Evolutionary conservation across 2,888 invertebrate species (phyloP).

Genomic region (Thera obeliscata): DNA sequence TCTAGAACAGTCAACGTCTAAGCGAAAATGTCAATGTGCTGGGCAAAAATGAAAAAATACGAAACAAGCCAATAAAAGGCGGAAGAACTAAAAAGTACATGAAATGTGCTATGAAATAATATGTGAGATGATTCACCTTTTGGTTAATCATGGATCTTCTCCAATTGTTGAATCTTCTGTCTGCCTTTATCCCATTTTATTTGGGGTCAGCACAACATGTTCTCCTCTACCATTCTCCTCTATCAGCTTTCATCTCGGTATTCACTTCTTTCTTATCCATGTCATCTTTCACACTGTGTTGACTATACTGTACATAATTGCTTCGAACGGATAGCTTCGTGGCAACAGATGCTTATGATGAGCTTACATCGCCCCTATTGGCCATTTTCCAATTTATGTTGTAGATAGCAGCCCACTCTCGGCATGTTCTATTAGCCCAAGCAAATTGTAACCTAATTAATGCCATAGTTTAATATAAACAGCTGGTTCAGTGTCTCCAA

Average conservation of each 20-base stretch:
- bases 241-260: no score
- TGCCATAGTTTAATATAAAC: slow-evolving; percentile 15
- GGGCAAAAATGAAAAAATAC: neutral
- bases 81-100: no score
- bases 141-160: neutral
- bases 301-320: slow-evolving; percentile 19
- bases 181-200: no score
- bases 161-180: neutral
- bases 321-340: slow-evolving; percentile 12
- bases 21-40: neutral
- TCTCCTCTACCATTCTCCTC: no score
- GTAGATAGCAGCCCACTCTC: slow-evolving; percentile 34
- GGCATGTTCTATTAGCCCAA: slow-evolving; percentile 45
- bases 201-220: no score
- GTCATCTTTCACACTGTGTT: neutral
- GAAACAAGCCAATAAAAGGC: no score
- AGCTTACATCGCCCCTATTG: slow-evolving; percentile 31
- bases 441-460: slow-evolving; percentile 57
- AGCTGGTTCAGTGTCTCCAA: slow-evolving; percentile 16
- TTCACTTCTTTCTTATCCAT: no score
- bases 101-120: neutral
- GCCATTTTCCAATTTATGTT: slow-evolving; percentile 37
- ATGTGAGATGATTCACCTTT: neutral
- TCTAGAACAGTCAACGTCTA: neutral
- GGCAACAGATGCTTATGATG: slow-evolving; percentile 34